Conservation (phyloP, 2,797 vertebrate genomes). For the Spinibarbus caldwelli region DNA sequence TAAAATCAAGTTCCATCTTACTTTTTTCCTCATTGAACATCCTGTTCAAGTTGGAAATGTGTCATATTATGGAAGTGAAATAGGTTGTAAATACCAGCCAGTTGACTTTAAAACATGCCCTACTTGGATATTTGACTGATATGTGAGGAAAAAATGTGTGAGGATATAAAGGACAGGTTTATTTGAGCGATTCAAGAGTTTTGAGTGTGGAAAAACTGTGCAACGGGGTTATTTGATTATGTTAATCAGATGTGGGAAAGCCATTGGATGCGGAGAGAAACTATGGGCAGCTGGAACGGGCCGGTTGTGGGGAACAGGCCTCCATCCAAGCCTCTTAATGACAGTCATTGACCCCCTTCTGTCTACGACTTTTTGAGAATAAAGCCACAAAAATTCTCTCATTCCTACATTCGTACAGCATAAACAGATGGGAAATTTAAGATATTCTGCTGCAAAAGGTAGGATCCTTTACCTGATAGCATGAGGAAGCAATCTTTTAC, state of each 20-base stretch:
- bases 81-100: not conserved
- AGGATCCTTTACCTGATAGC: constrained; percentile 60
- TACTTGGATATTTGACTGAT: constrained; percentile 43
- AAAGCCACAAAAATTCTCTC: constrained; percentile 75
- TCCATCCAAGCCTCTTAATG: constrained; percentile 62
- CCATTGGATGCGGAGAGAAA: constrained; percentile 55
- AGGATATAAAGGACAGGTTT: constrained; percentile 43
- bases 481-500: constrained; percentile 41
- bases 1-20: not conserved
- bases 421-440: constrained; percentile 74
- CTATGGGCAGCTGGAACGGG: constrained; percentile 34
- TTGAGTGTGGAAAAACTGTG: constrained; percentile 66
- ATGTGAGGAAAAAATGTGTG: constrained; percentile 36
- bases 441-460: constrained; percentile 51
- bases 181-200: constrained; percentile 59
- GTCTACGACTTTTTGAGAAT: constrained; percentile 63
- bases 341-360: constrained; percentile 66
- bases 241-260: constrained; percentile 62
- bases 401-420: constrained; percentile 72
- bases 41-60: not conserved
- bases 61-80: not conserved
- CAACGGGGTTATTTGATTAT: constrained; percentile 67
- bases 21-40: not conserved
- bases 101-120: constrained; percentile 9
- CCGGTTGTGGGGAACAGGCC: constrained; percentile 47